Evolutionary conservation across 2,797 vertebrate genomes (phyloP).

Genomic region (Rhodeus uyekii): DNA sequence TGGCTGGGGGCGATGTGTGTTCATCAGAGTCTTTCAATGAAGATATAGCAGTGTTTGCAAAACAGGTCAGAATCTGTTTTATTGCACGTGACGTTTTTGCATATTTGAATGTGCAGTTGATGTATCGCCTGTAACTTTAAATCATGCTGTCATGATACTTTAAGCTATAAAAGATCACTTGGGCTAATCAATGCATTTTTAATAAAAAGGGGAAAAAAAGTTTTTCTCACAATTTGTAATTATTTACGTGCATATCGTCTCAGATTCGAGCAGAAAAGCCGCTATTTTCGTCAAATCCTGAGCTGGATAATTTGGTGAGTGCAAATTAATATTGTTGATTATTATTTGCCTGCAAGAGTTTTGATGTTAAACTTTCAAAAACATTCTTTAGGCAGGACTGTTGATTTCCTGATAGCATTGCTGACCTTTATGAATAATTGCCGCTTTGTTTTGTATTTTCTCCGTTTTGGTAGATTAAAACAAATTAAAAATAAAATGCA

Average conservation of each 20-base stretch:
- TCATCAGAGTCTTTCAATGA: slow-evolving; percentile 99
- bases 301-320: slow-evolving; percentile 99
- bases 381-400: slow-evolving; percentile 63
- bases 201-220: too few relatives aligned
- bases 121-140: background rate
- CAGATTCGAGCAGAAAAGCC: slow-evolving; percentile 99
- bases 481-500: slow-evolving; percentile 60
- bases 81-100: background rate
- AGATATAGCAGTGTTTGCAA: slow-evolving; percentile 99
- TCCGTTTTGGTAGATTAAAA: background rate
- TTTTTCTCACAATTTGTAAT: slow-evolving; percentile 36
- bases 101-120: background rate
- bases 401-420: slow-evolving; percentile 70
- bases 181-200: background rate
- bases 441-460: slow-evolving; percentile 55
- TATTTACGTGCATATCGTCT: slow-evolving; percentile 62
- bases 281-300: slow-evolving; percentile 98
- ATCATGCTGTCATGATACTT: background rate
- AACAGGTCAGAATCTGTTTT: slow-evolving; percentile 87
- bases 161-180: background rate
- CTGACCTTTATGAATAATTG: slow-evolving; percentile 68
- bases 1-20: slow-evolving; percentile 98
- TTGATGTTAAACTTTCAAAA: background rate
- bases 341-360: background rate
- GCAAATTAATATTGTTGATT: background rate